Base-by-base conservation (phyloP, 2,888 invertebrate species). In the Ecliptopera silaceata region DNA sequence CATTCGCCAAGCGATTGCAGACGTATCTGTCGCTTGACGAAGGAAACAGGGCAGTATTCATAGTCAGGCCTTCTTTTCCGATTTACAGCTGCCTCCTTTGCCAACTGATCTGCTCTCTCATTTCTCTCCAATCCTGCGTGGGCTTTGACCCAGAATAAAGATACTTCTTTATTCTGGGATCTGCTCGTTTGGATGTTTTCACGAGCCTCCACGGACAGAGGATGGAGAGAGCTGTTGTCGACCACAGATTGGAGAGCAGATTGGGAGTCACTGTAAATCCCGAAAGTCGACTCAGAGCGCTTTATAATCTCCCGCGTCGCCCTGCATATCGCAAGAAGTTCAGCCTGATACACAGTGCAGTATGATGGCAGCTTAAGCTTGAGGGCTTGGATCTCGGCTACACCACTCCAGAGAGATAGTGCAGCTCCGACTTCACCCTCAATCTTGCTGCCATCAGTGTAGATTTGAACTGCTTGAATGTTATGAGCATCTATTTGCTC, bases 291-390 rank as follows among this genome's bases (percentile, higher is more conserved):
- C n/a, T n/a, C n/a, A n/a, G n/a, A n/a, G n/a, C n/a, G n/a, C n/a
- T n/a, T n/a, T n/a, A n/a, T n/a, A 2, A 50, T 42, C 5, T 32
- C 34, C 10, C 2, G 8, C 2, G 42, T 38, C 1, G 52, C 52
- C 11, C 13, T 18, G 6, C 31, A 31, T 31, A 52, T 26, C 10
- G 52, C 52, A 15, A 45, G 13, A 6, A 52, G 38, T 38, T 52
- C 52, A 4, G 52, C 52, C 20, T 52, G 52, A n/a, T 39, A 45
- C 1, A 45, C 52, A n/a, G 51, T 36, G 17, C 43, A 43, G 22
- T 43, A 17, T 0, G 34, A 26, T 10, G 41, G 6, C 22, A 50
- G 22, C 6, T 50, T 50, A 1, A 50, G 10, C n/a, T 42, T 50
- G 13, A 34, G 20, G 34, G 22, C 22, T 22, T 22, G 4, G 22